Base-by-base conservation (phyloP, 2,797 vertebrate genomes). In the Phylloscopus collybita region DNA sequence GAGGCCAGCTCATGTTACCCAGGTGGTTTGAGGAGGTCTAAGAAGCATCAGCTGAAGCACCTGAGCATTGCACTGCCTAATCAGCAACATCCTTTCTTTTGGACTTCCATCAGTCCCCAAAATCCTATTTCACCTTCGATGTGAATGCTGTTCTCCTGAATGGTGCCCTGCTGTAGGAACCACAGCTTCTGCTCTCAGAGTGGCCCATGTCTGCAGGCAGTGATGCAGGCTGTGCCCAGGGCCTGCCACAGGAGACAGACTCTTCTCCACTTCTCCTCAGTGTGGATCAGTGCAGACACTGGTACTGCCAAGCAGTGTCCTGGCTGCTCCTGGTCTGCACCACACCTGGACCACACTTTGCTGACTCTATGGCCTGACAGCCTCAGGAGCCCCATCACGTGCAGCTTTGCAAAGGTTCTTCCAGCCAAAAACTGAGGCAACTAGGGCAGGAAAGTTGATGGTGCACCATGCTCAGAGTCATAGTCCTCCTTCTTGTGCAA, bases 21-120 rank as follows among this genome's bases (percentile, higher is more conserved):
- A 64, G 49, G 38, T 92, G 86, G 12, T 88, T 42, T 84, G 66
- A 93, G 78, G 75, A 78, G 45, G 53, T 72, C 69, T 67, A 65
- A 91, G 44, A 38, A 54, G 53, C 54, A 88, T 65, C 76, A 93
- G 65, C 69, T 78, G 72, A 90, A 95, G 64, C 61, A 95, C 42
- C 30, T 49, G 49, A 57, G 45, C 50, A 85, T 42, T 76, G 67
- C 74, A 87, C 29, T 71, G 45, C 71, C 90, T 60, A 16, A 75
- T 56, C 70, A 88, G 66, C 83, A 88, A 25, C 62, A 83, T 70
- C 70, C 23, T 83, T 90, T 86, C 72, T 81, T 92, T 79, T 42
- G 76, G 76, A 86, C 73, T 92, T 84, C 34, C 36, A 53, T 23
- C 36, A 26, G 34, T 76, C 9, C 32, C 23, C 65, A 23, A 51